A percentile compares a stretch with the other conserved stretches of the same genome.
These are phyloP conservation scores for Drosophila cardini DNA, from an alignment of 1,140 invertebrate species.

Conservation along the genomic window DNA sequence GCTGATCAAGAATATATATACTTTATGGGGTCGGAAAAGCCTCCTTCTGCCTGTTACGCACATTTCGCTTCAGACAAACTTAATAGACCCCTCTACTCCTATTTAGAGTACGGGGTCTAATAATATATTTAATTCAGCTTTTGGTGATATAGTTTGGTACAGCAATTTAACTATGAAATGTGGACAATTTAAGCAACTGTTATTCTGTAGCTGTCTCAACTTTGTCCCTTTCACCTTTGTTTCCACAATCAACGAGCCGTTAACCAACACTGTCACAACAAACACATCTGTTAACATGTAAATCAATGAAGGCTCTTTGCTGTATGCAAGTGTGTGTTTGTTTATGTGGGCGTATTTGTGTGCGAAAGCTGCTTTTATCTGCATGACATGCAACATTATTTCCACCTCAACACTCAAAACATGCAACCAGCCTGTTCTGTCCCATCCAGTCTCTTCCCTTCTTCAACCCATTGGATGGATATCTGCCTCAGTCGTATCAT, in stretches of 20 bases:
- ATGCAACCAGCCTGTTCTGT: not conserved
- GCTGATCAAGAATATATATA: no score
- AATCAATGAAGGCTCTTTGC: conserved; percentile 58
- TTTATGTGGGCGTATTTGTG: conserved; percentile 6
- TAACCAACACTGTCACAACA: conserved; percentile 38
- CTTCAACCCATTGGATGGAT: not conserved
- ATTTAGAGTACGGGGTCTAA: no score
- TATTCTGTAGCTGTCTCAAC: not conserved
- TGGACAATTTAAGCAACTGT: no score
- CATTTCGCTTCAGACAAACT: no score
- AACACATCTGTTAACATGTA: conserved; percentile 54
- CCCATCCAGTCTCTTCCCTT: not conserved
- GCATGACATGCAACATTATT: conserved; percentile 59
- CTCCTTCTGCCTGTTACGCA: no score
- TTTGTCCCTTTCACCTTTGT: not conserved
- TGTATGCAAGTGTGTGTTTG: conserved; percentile 4
- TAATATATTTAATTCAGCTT: no score
- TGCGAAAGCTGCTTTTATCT: conserved; percentile 36
- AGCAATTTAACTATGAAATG: no score
- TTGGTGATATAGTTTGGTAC: no score
- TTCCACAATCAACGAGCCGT: not conserved
- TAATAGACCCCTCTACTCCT: no score
- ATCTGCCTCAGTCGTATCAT: conserved; percentile 5
- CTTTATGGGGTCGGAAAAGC: no score
- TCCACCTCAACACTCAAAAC: conserved; percentile 38